phyloP scores from a whole-genome alignment of 2,797 vertebrate species.

The Rhinogobio ventralis region DNA sequence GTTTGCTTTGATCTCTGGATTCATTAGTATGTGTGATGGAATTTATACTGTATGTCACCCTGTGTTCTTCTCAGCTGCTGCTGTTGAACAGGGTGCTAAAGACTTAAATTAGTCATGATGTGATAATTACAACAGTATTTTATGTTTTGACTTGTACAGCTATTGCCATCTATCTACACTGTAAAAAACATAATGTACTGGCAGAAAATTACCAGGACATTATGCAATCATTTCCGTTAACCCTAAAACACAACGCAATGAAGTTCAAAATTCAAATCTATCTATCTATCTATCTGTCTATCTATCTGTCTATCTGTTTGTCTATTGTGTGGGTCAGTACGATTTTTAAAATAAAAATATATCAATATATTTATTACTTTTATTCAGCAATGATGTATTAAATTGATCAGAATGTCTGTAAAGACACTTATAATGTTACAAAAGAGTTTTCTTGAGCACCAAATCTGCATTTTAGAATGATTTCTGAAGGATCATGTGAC shows the following conservation, averaged over 20 bases:
- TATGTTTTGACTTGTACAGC: not conserved
- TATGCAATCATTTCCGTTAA: too few relatives aligned
- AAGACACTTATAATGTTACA: too few relatives aligned
- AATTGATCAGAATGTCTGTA: too few relatives aligned
- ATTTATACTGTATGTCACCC: constrained; percentile 44
- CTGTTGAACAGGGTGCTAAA: constrained; percentile 16
- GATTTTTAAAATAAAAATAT: too few relatives aligned
- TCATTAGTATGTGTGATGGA: constrained; percentile 48
- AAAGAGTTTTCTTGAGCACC: too few relatives aligned
- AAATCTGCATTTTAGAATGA: not conserved
- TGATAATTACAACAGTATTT: not conserved
- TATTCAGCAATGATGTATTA: too few relatives aligned
- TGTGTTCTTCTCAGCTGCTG: not conserved
- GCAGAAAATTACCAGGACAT: too few relatives aligned
- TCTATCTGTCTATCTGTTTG: not conserved
- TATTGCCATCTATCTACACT: not conserved
- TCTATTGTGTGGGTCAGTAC: not conserved
- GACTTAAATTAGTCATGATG: constrained; percentile 22
- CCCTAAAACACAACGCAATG: too few relatives aligned
- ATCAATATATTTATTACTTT: too few relatives aligned
- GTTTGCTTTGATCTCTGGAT: constrained; percentile 66
- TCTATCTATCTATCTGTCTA: not conserved
- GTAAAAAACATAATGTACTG: too few relatives aligned
- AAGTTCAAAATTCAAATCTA: not conserved
- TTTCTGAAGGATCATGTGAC: not conserved